Evolutionary conservation across 2,113 vertebrate genomes (phyloP).

Genomic region (Sprattus sprattus): DNA sequence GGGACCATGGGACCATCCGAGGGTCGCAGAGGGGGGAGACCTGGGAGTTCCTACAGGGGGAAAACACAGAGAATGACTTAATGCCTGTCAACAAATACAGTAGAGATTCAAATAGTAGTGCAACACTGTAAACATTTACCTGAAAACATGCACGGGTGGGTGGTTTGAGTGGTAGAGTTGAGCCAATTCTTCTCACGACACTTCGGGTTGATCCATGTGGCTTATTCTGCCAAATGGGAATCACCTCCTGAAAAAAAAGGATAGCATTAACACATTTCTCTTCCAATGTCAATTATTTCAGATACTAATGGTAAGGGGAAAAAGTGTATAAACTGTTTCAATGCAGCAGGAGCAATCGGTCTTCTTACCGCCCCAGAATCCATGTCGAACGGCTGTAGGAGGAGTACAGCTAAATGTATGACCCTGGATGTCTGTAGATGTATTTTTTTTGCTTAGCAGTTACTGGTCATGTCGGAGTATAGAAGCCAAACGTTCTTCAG

Average conservation of each 20-base stretch:
- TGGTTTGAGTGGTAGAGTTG: slow-evolving; percentile 90
- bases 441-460: not conserved
- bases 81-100: not conserved
- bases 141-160: slow-evolving; percentile 90
- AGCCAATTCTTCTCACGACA: slow-evolving; percentile 92
- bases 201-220: slow-evolving; percentile 91
- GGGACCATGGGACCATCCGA: slow-evolving; percentile 85
- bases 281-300: not conserved
- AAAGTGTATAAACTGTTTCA: not conserved
- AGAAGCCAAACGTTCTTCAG: not conserved
- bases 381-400: slow-evolving; percentile 66
- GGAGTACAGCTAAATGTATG: not conserved
- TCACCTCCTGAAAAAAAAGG: slow-evolving; percentile 70
- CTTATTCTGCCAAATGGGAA: slow-evolving; percentile 99
- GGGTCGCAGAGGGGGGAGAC: slow-evolving; percentile 77
- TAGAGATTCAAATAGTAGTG: not conserved
- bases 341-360: not conserved
- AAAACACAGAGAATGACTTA: slow-evolving; percentile 18
- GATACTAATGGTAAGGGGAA: not conserved
- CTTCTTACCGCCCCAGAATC: slow-evolving; percentile 80
- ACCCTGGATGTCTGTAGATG: not conserved
- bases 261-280: not conserved
- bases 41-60: slow-evolving; percentile 79
- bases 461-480: not conserved
- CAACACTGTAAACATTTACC: slow-evolving; percentile 63